Evolutionary conservation across 2,113 vertebrate species (phyloP).

Genomic region (Pelecanus crispus): DNA sequence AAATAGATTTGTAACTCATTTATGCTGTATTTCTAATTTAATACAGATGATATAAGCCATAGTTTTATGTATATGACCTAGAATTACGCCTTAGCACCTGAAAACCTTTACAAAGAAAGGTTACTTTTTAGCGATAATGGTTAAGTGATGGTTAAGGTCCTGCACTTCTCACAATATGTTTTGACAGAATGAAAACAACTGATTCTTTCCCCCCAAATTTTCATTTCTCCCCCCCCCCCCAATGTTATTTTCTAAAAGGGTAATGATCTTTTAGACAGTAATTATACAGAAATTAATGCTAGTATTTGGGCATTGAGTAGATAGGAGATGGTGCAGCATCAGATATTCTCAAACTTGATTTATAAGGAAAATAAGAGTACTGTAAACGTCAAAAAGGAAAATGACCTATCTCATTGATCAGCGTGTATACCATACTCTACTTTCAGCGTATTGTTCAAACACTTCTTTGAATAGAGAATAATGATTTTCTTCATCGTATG

Average conservation of each 20-base stretch:
- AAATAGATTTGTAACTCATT: background rate
- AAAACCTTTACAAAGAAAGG: background rate
- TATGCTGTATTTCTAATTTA: background rate
- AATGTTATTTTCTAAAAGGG: background rate
- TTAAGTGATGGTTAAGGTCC: background rate
- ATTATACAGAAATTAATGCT: background rate
- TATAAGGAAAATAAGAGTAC: background rate
- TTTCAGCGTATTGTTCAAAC: background rate
- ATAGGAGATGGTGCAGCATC: background rate
- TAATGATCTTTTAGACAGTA: background rate
- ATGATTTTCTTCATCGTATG: background rate
- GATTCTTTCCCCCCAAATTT: background rate
- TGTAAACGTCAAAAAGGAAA: background rate
- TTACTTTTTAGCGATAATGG: background rate
- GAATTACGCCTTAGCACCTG: background rate
- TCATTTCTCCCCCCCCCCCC: background rate
- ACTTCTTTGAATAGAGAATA: background rate
- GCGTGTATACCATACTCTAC: background rate
- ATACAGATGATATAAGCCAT: background rate
- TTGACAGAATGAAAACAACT: background rate
- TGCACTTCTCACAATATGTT: background rate
- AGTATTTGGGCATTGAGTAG: background rate
- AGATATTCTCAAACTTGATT: background rate
- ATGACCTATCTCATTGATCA: background rate
- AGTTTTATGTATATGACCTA: background rate